Evolutionary conservation across 1,140 invertebrate genomes (phyloP).

Genomic region (Cydia strobilella): DNA sequence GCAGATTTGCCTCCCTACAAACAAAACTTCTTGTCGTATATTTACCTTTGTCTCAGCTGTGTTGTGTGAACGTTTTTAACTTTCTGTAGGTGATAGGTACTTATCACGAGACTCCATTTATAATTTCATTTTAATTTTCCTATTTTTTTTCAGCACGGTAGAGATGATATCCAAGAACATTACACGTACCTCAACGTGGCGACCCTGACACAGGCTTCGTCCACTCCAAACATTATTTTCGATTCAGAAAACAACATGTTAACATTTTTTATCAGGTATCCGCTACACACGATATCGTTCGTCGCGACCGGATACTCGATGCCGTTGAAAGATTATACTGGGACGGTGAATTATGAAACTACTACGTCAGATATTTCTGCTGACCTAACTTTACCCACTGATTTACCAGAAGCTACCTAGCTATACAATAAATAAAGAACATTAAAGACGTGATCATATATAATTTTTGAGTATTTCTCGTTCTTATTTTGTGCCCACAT

Average conservation of each 20-base stretch:
- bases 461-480: no score
- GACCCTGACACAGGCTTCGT: background rate
- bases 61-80: no score
- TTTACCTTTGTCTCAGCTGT: no score
- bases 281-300: background rate
- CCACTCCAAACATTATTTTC: background rate
- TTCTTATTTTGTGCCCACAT: no score
- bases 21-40: no score
- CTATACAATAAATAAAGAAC: no score
- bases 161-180: background rate
- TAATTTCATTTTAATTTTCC: background rate
- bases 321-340: background rate
- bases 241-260: background rate
- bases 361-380: background rate
- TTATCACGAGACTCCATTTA: no score
- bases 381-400: background rate
- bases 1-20: no score
- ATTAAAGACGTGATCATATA: no score
- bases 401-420: background rate
- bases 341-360: background rate
- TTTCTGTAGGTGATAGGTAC: background rate
- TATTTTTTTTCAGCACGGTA: constrained; percentile 13
- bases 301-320: background rate
- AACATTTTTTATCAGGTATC: background rate
- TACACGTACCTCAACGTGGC: constrained; percentile 10